These are phyloP conservation scores for Ischnus inquisitorius DNA, from an alignment of 2,888 invertebrate species.

Conservation along the genomic window DNA sequence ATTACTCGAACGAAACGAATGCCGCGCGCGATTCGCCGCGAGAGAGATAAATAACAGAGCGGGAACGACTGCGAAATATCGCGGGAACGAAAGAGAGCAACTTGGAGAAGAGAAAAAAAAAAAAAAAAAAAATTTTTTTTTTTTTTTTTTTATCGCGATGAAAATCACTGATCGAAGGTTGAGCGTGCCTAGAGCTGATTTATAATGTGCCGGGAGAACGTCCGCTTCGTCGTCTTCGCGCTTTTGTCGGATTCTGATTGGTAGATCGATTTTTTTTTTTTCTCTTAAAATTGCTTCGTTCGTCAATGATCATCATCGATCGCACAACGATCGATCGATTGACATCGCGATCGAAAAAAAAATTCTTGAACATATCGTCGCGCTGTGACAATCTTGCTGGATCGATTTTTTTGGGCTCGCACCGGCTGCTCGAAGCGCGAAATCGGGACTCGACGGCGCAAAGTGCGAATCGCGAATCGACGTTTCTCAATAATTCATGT, in stretches of 20 bases:
- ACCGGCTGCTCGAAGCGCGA: too few species aligned
- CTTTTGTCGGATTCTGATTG: conserved; percentile 37
- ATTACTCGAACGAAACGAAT: conserved; percentile 69
- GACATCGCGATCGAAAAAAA: background rate
- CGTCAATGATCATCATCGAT: background rate
- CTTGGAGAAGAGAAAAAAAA: conserved; percentile 46
- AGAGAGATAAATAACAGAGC: conserved; percentile 60
- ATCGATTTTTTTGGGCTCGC: too few species aligned
- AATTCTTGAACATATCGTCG: background rate
- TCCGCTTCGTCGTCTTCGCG: conserved; percentile 54
- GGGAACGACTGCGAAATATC: conserved; percentile 31
- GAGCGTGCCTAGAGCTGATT: conserved; percentile 67
- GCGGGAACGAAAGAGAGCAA: conserved; percentile 43
- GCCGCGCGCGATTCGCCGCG: conserved; percentile 43
- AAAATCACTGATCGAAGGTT: conserved; percentile 69
- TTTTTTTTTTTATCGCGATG: too few species aligned
- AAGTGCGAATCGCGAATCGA: too few species aligned
- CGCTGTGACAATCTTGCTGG: background rate
- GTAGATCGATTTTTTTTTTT: conserved; percentile 8
- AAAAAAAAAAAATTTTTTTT: conserved; percentile 27
- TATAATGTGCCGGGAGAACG: conserved; percentile 51
- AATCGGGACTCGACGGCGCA: too few species aligned
- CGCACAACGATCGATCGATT: background rate
- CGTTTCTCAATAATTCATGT: background rate
- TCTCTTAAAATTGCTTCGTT: background rate